phyloP scores from a whole-genome alignment of 2,797 vertebrate genomes.

The Emys orbicularis region DNA sequence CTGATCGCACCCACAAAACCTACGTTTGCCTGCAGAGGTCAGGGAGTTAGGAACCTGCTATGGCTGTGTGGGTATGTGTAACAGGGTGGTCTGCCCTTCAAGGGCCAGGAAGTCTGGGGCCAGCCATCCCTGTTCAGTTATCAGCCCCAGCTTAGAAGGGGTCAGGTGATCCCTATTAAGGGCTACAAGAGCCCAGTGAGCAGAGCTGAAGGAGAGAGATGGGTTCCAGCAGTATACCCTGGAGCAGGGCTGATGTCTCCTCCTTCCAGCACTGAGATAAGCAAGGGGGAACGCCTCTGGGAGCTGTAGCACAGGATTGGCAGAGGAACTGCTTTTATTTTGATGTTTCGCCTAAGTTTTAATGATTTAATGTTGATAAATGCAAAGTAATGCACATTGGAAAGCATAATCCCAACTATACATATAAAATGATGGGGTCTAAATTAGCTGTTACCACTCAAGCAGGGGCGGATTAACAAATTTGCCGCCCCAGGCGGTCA shows the following conservation, averaged over 20 bases:
- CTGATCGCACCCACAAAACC: neutral
- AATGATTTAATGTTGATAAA: too few species aligned
- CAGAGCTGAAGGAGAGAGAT: neutral
- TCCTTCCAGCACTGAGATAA: neutral
- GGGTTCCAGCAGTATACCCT: neutral
- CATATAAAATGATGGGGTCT: too few species aligned
- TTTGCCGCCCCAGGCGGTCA: too few species aligned
- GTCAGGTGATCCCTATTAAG: neutral
- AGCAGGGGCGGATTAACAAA: too few species aligned
- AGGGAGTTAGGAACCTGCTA: neutral
- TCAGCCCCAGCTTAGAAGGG: neutral
- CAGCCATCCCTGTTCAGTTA: neutral
- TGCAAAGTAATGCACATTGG: too few species aligned
- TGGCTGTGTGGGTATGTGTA: neutral
- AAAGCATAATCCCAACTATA: too few species aligned
- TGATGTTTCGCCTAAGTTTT: neutral
- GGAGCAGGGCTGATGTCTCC: neutral
- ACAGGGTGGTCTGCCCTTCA: neutral
- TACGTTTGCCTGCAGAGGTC: neutral
- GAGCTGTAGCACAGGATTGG: neutral
- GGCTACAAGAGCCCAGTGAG: too few species aligned
- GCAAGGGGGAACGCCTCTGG: neutral
- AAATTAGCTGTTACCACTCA: too few species aligned
- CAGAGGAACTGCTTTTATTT: neutral
- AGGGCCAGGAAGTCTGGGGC: neutral